Evolutionary conservation across 2,113 vertebrate species (phyloP), one percentile per base, ranked within the genome.

Genomic region (Nansenia antarctica): DNA sequence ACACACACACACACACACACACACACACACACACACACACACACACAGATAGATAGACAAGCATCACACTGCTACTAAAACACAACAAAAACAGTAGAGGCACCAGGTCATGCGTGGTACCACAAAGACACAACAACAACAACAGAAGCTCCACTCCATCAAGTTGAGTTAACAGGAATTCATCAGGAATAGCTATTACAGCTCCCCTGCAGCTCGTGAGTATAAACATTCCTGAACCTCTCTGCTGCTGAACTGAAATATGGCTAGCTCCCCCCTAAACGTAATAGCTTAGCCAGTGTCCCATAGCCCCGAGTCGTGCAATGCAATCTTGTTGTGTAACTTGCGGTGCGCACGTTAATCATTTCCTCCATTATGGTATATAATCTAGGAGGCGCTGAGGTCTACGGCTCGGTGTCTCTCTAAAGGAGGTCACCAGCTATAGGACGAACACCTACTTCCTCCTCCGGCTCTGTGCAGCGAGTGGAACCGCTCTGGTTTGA

Each of bases 351-450:
- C 67, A 67, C 32, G 73, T 76, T 81, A 54, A 73, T 84, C 69
- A 77, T 74, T 79, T 71, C 69, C 67, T 31, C 70, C 66, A 82
- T 79, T 76, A 82, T 12, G 20, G 31, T 58, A 54, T 58, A 54
- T 66, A 45, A 76, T 83, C 77, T 71, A 55, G 74, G 69, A 58
- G 62, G 85, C 79, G 77, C 76, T 86, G 77, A 82, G 75, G 67
- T 67, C 66, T 71, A 32, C 42, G 42, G 53, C 26, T 66, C 8
- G 32, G 67, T 47, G 70, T 72, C 7, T 22, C 1, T 8, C 20
- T 37, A 69, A 79, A 57, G 1, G 22, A 69, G 31, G 55, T 49
- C 35, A 65, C 52, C 69, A 22, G 24, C 11, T 65, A 54, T 55
- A 47, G 75, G 72, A 87, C 55, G 67, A 86, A 86, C 73, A 73